These are phyloP conservation scores for Acanthosepion pharaonis DNA, from an alignment of 2,888 invertebrate genomes.

Conservation along the genomic window DNA sequence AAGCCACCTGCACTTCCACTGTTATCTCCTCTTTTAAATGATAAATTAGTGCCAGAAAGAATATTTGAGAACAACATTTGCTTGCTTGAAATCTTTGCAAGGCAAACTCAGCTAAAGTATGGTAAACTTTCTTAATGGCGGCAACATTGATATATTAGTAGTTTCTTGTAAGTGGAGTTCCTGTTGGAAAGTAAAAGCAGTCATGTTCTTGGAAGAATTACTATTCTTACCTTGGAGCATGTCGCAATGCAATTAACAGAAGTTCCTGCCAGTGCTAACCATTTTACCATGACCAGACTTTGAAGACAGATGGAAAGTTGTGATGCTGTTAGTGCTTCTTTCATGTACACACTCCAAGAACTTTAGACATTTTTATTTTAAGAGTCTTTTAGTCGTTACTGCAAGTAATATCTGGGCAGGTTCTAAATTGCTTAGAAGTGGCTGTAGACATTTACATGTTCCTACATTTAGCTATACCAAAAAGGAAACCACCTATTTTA, in stretches of 20 bases:
- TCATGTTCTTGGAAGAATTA: constrained; percentile 1
- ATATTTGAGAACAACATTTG: background rate
- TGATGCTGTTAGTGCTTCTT: background rate
- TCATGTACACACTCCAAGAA: background rate
- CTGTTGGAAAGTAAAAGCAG: background rate
- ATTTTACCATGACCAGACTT: constrained; percentile 9
- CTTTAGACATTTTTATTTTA: constrained; percentile 21
- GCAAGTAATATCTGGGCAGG: background rate
- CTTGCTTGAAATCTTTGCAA: background rate
- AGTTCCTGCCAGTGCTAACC: constrained; percentile 12
- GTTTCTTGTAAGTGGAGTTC: background rate
- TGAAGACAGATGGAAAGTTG: constrained; percentile 17
- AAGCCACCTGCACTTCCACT: too few relatives aligned
- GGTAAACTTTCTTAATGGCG: background rate
- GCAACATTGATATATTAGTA: background rate
- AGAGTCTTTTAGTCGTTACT: background rate
- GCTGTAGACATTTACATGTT: background rate
- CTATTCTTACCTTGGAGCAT: background rate
- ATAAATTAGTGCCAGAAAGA: too few relatives aligned
- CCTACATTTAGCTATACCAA: background rate
- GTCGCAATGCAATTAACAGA: constrained; percentile 18
- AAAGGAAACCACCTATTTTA: background rate
- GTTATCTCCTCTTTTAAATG: too few relatives aligned
- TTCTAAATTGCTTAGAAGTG: background rate
- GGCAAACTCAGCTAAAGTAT: background rate